These are phyloP conservation scores for Holothuria leucospilota DNA, from an alignment of 53 echinoderm and acorn worm genomes.

Conservation along the genomic window DNA sequence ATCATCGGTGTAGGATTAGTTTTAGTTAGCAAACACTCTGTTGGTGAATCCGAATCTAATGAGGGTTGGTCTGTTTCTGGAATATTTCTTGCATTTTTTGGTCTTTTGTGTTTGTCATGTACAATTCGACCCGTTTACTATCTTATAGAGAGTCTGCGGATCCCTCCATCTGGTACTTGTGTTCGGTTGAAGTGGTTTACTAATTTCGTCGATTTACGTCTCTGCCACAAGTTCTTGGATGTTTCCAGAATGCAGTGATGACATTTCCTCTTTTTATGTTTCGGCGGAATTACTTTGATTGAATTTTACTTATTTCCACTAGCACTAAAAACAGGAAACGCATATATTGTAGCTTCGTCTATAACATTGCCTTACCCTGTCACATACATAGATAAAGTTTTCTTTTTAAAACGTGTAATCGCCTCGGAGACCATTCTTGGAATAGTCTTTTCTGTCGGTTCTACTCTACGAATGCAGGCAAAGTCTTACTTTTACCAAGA, in stretches of 20 bases:
- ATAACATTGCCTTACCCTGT: not conserved
- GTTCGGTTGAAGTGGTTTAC: not conserved
- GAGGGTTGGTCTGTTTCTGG: not conserved
- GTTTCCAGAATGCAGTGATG: not conserved
- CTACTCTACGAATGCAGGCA: too few relatives aligned
- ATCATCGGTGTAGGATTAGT: conserved; percentile 2
- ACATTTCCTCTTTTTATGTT: not conserved
- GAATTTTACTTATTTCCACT: not conserved
- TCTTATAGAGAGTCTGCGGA: not conserved
- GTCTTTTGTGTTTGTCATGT: not conserved
- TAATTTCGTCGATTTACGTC: not conserved
- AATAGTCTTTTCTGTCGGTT: too few relatives aligned
- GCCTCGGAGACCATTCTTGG: too few relatives aligned
- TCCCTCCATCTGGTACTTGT: not conserved
- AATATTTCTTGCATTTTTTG: not conserved
- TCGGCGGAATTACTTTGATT: not conserved
- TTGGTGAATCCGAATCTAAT: not conserved
- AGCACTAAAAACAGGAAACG: not conserved
- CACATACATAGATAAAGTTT: not conserved
- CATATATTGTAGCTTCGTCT: not conserved
- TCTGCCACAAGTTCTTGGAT: not conserved
- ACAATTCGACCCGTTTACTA: not conserved
- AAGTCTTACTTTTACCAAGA: too few relatives aligned
- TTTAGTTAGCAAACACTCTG: not conserved
- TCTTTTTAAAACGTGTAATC: not conserved